phyloP scores from a whole-genome alignment of 2,113 vertebrate genomes.

The Colistium nudipinnis region DNA sequence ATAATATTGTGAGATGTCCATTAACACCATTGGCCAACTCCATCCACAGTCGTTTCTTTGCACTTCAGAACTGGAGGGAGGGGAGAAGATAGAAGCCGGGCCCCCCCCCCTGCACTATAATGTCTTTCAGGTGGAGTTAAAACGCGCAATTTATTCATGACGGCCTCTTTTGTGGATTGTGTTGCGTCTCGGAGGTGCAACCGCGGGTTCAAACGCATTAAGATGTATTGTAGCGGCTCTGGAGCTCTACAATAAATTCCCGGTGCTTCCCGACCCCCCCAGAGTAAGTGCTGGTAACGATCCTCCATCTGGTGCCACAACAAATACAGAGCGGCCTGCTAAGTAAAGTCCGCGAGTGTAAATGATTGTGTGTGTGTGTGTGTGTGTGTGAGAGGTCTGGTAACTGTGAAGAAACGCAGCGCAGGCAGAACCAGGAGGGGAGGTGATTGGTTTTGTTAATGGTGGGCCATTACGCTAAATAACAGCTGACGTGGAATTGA shows the following conservation, averaged over 20 bases:
- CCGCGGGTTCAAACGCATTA: slow-evolving; percentile 62
- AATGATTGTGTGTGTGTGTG: slow-evolving; percentile 8
- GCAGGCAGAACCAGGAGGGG: slow-evolving; percentile 29
- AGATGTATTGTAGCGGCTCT: slow-evolving; percentile 26
- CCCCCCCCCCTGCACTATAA: slow-evolving; percentile 13
- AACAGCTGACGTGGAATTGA: slow-evolving; percentile 72
- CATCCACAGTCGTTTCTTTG: background rate
- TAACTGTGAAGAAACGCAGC: slow-evolving; percentile 27
- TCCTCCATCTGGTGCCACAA: slow-evolving; percentile 36
- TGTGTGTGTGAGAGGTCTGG: slow-evolving; percentile 24
- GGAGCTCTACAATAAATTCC: slow-evolving; percentile 56
- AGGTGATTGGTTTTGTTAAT: slow-evolving; percentile 65
- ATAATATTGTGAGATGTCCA: background rate
- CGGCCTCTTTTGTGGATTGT: slow-evolving; percentile 53
- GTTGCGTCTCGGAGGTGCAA: slow-evolving; percentile 43
- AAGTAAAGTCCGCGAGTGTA: slow-evolving; percentile 1
- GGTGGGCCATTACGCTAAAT: slow-evolving; percentile 70
- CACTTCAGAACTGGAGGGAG: background rate
- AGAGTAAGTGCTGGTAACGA: slow-evolving; percentile 40
- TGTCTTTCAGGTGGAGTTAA: slow-evolving; percentile 54
- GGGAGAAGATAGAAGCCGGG: background rate
- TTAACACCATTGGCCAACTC: slow-evolving; percentile 12
- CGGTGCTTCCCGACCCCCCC: slow-evolving; percentile 22
- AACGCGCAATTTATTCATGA: slow-evolving; percentile 70
- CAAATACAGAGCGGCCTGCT: slow-evolving; percentile 36